Base-by-base conservation (phyloP, 92 coral and sea anemone genomes). In the Parazoanthus darwini region DNA sequence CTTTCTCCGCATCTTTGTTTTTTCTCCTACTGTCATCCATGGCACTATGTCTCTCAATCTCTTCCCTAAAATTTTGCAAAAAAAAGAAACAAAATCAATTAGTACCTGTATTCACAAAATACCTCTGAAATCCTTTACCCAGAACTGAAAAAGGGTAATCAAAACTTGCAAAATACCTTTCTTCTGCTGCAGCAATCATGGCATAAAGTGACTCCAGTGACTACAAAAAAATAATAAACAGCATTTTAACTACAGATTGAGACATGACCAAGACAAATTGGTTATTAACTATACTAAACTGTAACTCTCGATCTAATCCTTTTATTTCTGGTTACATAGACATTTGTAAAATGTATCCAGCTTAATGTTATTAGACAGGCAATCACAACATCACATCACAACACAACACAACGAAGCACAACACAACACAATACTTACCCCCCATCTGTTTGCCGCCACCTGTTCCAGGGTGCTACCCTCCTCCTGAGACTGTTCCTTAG, bases 401-500 rank as follows among this genome's bases (percentile, higher is more conserved):
- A 74, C 16, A 35, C 22, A 74, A 74, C 23, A 74, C 22, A 26
- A 72, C 38, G 5, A 0, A 6, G 18, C 3, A 26, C 20, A 51
- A 44, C 33, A 83, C 37, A 58, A 29, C 50, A 4, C 20, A 4
- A 0, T 0, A 85, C 93, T 56, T 90, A 97, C 99, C 80, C 98
- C 99, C 93, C 96, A 97, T 92, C 99, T 90, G 74, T 90, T 92
- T 20, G 96, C 89, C 16, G 96, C 98, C 50, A 97, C 89, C 22
- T 91, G 96, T 74, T 93, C 95, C 77, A 97, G 86, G 39, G 94
- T 90, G 71, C 91, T 82, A 13, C 97, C 94, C 65, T 97, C 97
- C 50, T 92, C 96, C 87, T 92, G 92, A 29, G 98, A 97, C 88
- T 94, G 95, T 36, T 95, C 96, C 63, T 91, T 91, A 23, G 99